These are phyloP conservation scores for Ahaetulla prasina DNA, from an alignment of 2,113 vertebrate species.

Conservation along the genomic window DNA sequence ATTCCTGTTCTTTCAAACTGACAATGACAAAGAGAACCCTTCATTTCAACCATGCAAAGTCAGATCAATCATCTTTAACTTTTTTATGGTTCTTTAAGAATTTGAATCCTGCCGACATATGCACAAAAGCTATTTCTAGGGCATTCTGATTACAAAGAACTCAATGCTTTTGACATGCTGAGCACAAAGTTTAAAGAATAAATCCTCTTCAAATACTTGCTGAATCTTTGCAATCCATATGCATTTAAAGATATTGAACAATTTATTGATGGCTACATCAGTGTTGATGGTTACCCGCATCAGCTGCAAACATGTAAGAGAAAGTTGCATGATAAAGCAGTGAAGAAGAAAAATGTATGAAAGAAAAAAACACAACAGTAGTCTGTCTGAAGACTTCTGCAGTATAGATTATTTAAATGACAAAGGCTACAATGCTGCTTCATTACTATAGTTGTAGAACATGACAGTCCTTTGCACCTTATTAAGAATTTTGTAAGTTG, in stretches of 20 bases:
- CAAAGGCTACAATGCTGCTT: background rate
- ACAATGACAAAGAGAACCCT: conserved; percentile 26
- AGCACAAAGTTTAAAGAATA: background rate
- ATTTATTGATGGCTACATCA: conserved; percentile 3
- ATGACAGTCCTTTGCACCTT: background rate
- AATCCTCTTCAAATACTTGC: conserved; percentile 7
- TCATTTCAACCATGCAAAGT: background rate
- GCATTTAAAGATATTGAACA: conserved; percentile 8
- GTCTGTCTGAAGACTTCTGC: background rate
- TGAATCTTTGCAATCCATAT: conserved; percentile 22
- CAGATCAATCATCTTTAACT: background rate
- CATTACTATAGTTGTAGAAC: background rate
- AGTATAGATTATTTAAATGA: background rate
- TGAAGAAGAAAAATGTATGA: background rate
- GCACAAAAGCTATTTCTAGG: conserved; percentile 29
- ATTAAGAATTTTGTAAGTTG: background rate
- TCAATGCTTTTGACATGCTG: background rate
- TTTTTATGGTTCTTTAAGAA: conserved; percentile 24
- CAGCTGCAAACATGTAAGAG: background rate
- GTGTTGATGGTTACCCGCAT: background rate
- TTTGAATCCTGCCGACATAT: background rate
- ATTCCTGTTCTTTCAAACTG: conserved; percentile 6
- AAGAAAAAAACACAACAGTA: background rate
- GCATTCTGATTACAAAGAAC: background rate
- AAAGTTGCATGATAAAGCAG: background rate